These are phyloP conservation scores for Drosophila saltans DNA, from an alignment of 1,140 invertebrate genomes.

Conservation along the genomic window DNA sequence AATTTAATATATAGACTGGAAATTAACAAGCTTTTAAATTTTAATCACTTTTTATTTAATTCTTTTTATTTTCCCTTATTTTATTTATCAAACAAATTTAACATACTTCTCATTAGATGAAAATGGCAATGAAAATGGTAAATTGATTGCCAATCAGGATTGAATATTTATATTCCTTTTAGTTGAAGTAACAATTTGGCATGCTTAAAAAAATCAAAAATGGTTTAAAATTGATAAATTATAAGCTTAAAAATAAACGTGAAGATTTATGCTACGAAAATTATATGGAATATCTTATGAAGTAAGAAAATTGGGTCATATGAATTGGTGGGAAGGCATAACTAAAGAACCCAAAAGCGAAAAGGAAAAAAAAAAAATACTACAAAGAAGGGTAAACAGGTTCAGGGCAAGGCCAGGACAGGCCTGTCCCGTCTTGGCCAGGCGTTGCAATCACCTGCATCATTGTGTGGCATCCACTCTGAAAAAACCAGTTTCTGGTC, in stretches of 20 bases:
- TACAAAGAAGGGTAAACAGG: constrained; percentile 53
- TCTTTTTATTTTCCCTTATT: too few species aligned
- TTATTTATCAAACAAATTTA: too few species aligned
- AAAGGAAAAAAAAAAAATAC: not conserved
- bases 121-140: not conserved
- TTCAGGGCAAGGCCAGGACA: constrained; percentile 67
- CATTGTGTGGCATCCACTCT: constrained; percentile 46
- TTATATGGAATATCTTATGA: constrained; percentile 26
- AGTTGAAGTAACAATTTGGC: not conserved
- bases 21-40: too few species aligned
- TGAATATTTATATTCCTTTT: not conserved
- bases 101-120: too few species aligned
- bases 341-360: constrained; percentile 17
- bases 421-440: not conserved
- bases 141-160: not conserved
- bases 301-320: constrained; percentile 67
- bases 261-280: constrained; percentile 48
- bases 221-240: constrained; percentile 32
- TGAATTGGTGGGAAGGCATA: constrained; percentile 40
- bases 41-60: too few species aligned
- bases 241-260: constrained; percentile 38
- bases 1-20: too few species aligned
- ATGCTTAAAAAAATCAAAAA: not conserved
- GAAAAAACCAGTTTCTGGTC: constrained; percentile 59
- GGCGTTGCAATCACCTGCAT: constrained; percentile 69